phyloP scores from a whole-genome alignment of 2,888 invertebrate species.

The Philereme vetulata region DNA sequence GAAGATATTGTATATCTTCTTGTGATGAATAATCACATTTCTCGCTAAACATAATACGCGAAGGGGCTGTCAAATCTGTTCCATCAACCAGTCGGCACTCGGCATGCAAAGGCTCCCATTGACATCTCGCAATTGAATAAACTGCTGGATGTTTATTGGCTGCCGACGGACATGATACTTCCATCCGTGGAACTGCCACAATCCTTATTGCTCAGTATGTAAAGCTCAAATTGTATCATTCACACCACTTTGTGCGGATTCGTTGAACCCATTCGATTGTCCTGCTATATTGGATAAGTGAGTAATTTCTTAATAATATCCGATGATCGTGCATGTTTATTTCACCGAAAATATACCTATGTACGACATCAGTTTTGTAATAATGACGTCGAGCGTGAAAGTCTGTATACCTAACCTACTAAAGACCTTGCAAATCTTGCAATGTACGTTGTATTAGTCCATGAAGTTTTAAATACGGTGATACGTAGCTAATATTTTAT shows the following conservation, averaged over 20 bases:
- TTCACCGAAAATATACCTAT: slow-evolving; percentile 1
- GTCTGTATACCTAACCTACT: neutral
- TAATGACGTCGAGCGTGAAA: neutral
- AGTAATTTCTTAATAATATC: slow-evolving; percentile 24
- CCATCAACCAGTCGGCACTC: slow-evolving; percentile 15
- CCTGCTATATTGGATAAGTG: slow-evolving; percentile 27
- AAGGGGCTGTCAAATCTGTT: slow-evolving; percentile 15
- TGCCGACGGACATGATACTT: slow-evolving; percentile 27
- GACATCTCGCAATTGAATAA: slow-evolving; percentile 37
- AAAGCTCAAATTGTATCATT: slow-evolving; percentile 15
- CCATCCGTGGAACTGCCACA: slow-evolving; percentile 2
- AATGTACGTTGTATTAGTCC: no score
- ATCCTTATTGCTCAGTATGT: slow-evolving; percentile 8
- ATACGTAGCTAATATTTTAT: no score
- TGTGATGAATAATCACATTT: slow-evolving; percentile 2
- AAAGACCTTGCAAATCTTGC: no score
- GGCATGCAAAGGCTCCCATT: slow-evolving; percentile 28
- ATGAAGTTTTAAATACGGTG: no score
- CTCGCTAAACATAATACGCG: slow-evolving; percentile 5
- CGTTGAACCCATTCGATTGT: slow-evolving; percentile 24
- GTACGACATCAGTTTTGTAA: neutral
- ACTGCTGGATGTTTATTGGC: slow-evolving; percentile 30
- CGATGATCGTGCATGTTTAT: slow-evolving; percentile 8
- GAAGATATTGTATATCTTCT: no score
- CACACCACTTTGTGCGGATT: slow-evolving; percentile 6